Evolutionary conservation across 2,797 vertebrate species (phyloP).

Genomic region (Rhabdophis nuchalis): DNA sequence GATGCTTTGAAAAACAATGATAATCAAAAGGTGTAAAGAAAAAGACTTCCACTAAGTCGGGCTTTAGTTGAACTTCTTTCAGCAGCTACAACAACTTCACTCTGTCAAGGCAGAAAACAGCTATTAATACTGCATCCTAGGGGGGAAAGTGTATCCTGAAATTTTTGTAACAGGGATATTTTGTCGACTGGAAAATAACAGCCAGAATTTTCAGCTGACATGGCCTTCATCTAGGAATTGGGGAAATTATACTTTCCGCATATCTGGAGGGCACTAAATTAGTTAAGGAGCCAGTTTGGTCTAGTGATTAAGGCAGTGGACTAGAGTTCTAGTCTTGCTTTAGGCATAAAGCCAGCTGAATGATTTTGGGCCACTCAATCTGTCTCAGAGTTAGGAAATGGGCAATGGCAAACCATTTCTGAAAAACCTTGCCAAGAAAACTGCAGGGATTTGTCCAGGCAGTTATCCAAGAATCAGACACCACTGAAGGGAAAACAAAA

Average conservation of each 20-base stretch:
- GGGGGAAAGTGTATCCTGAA: not conserved
- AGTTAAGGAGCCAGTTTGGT: not conserved
- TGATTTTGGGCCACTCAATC: not conserved
- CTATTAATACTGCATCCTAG: not conserved
- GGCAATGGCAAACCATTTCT: not conserved
- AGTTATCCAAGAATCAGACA: not conserved
- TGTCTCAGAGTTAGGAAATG: not conserved
- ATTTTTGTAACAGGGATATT: not conserved
- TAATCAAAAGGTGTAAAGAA: constrained; percentile 64
- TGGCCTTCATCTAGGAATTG: not conserved
- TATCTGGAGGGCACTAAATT: not conserved
- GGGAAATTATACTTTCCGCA: not conserved
- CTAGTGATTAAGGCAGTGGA: not conserved
- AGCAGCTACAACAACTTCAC: constrained; percentile 71
- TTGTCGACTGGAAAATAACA: not conserved
- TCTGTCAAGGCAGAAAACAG: constrained; percentile 61
- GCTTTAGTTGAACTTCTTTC: constrained; percentile 71
- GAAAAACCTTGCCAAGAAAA: not conserved
- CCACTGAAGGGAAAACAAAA: not conserved
- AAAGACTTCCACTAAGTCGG: constrained; percentile 70
- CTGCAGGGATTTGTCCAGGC: not conserved
- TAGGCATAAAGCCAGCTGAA: not conserved
- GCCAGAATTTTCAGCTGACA: not conserved
- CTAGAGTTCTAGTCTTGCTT: not conserved
- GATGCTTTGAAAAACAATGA: not conserved